Percentiles rank a stretch among this genome's conserved stretches.
Evolutionary conservation across 2,113 vertebrate species (phyloP).

Genomic region (Egretta garzetta): DNA sequence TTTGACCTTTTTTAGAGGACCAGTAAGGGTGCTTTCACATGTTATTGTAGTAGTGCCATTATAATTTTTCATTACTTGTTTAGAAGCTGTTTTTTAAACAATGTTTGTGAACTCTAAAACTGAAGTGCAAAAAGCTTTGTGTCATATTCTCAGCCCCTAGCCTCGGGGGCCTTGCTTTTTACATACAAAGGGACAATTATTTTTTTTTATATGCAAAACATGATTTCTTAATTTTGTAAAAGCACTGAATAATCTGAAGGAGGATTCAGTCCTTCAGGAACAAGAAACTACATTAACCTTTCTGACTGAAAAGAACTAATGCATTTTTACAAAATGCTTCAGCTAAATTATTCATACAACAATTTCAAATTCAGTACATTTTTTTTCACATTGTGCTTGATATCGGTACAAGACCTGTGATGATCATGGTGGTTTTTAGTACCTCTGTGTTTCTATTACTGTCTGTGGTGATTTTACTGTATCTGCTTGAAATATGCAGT

Average conservation of each 20-base stretch:
- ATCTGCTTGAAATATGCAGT: background rate
- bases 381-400: background rate
- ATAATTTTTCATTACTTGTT: background rate
- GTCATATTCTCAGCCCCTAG: background rate
- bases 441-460: background rate
- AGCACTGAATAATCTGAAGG: background rate
- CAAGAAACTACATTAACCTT: background rate
- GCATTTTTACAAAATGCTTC: background rate
- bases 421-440: background rate
- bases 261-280: background rate
- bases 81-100: background rate
- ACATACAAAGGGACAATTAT: background rate
- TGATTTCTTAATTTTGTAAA: background rate
- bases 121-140: background rate
- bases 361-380: background rate
- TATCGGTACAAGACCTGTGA: background rate
- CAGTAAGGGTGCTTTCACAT: background rate
- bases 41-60: background rate
- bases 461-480: background rate
- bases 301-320: background rate
- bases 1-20: background rate
- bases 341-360: background rate
- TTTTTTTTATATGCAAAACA: background rate
- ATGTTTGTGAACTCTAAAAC: background rate
- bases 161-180: background rate